A percentile compares a stretch with the other conserved stretches of the same genome.
Evolutionary conservation across 2,797 vertebrate genomes (phyloP).

Genomic region (Scyliorhinus canicula): DNA sequence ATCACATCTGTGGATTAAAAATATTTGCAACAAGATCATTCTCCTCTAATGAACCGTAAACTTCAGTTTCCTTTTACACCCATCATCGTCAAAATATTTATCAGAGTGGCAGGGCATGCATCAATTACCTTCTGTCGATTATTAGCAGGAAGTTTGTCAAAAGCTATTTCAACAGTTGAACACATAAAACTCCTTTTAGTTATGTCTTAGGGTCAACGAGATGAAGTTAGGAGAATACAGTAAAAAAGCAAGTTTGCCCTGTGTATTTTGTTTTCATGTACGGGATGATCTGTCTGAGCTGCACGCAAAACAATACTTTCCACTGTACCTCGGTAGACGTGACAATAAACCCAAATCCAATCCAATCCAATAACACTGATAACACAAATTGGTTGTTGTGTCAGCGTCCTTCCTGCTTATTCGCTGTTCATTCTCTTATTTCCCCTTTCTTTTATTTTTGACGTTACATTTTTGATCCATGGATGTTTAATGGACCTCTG

Average conservation of each 20-base stretch:
- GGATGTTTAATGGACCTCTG: too few species aligned
- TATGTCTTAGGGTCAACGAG: background rate
- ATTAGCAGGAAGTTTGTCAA: background rate
- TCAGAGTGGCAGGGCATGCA: background rate
- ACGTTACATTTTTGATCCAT: too few species aligned
- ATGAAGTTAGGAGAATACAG: background rate
- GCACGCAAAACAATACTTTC: too few species aligned
- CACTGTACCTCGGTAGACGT: too few species aligned
- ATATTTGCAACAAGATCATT: constrained; percentile 28
- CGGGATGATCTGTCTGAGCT: too few species aligned
- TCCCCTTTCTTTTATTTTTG: too few species aligned
- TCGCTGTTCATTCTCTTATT: too few species aligned
- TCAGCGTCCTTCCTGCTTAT: too few species aligned
- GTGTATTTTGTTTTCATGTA: too few species aligned
- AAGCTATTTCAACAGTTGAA: background rate
- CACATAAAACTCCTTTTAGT: background rate
- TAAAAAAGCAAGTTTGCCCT: background rate
- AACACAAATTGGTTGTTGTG: background rate
- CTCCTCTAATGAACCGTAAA: constrained; percentile 24
- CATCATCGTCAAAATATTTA: constrained; percentile 15
- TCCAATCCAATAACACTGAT: background rate
- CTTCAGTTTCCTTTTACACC: constrained; percentile 24
- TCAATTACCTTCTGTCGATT: background rate
- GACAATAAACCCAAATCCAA: too few species aligned
- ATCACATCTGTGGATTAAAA: constrained; percentile 27